A percentile compares a stretch with the other conserved stretches of the same genome.
Conservation (phyloP, 2,888 invertebrate genomes). For the Stenurella melanura region DNA sequence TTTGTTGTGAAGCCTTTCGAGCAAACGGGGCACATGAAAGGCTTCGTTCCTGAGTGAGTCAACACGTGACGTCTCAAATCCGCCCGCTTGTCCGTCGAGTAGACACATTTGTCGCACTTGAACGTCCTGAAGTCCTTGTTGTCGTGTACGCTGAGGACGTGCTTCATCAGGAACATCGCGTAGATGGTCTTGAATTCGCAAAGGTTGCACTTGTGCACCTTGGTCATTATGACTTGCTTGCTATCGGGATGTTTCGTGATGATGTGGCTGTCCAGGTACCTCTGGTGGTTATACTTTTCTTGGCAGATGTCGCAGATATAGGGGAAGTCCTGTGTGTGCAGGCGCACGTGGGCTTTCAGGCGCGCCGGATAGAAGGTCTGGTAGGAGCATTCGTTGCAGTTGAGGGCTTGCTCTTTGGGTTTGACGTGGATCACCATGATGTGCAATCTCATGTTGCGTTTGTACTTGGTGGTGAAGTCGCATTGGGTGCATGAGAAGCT, state of each 20-base stretch:
- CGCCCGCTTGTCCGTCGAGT: neutral
- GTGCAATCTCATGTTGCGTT: neutral
- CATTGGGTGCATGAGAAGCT: neutral
- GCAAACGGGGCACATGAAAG: neutral
- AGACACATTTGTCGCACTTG: neutral
- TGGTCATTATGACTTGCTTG: neutral
- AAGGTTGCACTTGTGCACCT: neutral
- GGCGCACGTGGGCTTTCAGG: neutral
- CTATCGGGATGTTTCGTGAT: neutral
- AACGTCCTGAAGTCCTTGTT: neutral
- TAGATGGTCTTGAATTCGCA: neutral
- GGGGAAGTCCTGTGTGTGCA: neutral
- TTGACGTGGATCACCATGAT: neutral
- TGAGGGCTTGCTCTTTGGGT: neutral
- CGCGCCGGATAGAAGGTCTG: neutral
- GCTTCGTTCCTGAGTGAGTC: neutral
- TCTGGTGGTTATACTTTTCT: neutral
- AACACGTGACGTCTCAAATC: neutral
- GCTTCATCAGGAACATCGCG: neutral
- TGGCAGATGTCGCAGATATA: neutral
- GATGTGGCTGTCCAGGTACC: neutral
- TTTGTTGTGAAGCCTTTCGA: neutral
- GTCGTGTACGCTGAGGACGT: neutral
- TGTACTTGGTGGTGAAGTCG: neutral
- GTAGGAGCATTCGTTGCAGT: neutral